Evolutionary conservation across 2,888 invertebrate genomes (phyloP).

Genomic region (Eupelmus urozonus): DNA sequence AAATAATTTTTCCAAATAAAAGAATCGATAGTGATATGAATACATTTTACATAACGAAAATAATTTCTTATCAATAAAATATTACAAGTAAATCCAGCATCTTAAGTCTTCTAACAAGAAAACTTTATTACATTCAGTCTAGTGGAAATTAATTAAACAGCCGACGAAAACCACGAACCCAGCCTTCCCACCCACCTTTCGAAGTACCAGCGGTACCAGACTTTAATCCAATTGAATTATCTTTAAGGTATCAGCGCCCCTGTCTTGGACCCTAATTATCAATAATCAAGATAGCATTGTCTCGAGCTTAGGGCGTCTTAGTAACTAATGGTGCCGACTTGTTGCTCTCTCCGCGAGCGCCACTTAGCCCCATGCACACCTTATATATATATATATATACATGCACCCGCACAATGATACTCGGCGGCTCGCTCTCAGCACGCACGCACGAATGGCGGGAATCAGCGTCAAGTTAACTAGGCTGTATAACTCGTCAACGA

Average conservation of each 20-base stretch:
- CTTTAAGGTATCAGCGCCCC: not conserved
- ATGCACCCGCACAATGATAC: not conserved
- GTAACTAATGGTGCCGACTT: constrained; percentile 54
- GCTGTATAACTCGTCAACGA: constrained; percentile 6
- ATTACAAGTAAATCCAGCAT: no score
- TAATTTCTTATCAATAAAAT: no score
- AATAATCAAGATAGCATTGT: constrained; percentile 58
- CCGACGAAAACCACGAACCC: no score
- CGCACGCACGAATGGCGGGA: constrained; percentile 2
- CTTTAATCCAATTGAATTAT: constrained; percentile 18
- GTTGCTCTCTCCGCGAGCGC: constrained; percentile 44
- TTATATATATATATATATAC: not conserved
- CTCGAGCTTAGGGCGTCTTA: constrained; percentile 47
- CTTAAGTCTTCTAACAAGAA: no score
- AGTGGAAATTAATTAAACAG: no score
- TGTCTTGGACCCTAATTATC: constrained; percentile 51
- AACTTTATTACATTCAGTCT: no score
- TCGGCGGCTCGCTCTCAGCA: not conserved
- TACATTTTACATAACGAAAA: no score
- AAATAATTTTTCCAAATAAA: no score
- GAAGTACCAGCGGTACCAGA: not conserved
- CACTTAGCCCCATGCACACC: constrained; percentile 16
- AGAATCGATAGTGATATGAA: no score
- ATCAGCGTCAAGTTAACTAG: constrained; percentile 13
- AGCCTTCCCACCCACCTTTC: no score